Conservation (phyloP, 2,888 invertebrate genomes). For the Volucella inflata region DNA sequence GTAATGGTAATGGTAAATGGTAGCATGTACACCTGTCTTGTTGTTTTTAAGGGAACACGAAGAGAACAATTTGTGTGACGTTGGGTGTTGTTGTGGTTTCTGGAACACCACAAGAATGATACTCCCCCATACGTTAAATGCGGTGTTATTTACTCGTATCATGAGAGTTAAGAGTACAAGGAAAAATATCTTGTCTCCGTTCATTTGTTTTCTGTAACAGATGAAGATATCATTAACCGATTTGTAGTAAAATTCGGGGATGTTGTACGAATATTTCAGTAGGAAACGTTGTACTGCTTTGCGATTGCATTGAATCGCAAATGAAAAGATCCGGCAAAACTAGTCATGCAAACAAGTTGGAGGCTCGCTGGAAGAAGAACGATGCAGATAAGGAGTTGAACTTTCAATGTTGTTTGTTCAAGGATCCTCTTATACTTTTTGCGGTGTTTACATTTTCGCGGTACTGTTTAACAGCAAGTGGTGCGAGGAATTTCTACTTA, state of each 20-base stretch:
- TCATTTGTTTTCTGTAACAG: no score
- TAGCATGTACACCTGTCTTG: not conserved
- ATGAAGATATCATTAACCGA: no score
- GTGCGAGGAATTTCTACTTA: slow-evolving; percentile 46
- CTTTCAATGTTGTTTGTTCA: slow-evolving; percentile 68
- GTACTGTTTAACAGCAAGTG: not conserved
- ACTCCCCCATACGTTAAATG: not conserved
- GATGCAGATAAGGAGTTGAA: slow-evolving; percentile 63
- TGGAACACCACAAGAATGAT: slow-evolving; percentile 4
- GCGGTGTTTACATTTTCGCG: slow-evolving; percentile 58
- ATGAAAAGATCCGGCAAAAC: slow-evolving; percentile 7
- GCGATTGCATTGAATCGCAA: slow-evolving; percentile 31
- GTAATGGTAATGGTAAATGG: not conserved
- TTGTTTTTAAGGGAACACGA: no score
- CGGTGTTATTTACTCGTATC: slow-evolving; percentile 16
- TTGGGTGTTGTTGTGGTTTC: slow-evolving; percentile 12
- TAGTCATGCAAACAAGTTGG: not conserved
- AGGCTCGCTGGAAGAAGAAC: not conserved
- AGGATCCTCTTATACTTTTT: slow-evolving; percentile 55
- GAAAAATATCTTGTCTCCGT: no score
- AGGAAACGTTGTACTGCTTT: not conserved
- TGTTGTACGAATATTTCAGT: no score
- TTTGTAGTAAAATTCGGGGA: no score
- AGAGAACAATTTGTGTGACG: slow-evolving; percentile 45
- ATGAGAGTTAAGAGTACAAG: not conserved